Evolutionary conservation across 64 coral and sea anemone genomes (phyloP).

Genomic region (Trachythela sp.): DNA sequence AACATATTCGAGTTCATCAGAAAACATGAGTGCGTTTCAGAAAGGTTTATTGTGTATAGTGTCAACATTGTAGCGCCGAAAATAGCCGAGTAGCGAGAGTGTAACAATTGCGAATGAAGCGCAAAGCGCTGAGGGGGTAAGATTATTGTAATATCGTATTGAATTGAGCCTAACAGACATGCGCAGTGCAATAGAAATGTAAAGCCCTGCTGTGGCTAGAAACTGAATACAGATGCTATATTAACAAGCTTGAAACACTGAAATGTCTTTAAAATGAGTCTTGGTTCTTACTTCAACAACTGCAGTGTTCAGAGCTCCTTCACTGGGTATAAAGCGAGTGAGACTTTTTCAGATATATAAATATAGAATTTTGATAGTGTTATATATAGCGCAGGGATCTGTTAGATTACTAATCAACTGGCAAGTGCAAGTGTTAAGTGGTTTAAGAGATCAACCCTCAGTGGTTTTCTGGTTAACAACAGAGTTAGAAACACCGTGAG

Average conservation of each 20-base stretch:
- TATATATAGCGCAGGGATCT: neutral
- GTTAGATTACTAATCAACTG: neutral
- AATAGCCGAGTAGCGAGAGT: neutral
- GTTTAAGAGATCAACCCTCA: slow-evolving; percentile 18
- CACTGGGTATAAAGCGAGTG: neutral
- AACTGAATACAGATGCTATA: neutral
- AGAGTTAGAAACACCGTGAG: neutral
- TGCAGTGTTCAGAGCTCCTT: neutral
- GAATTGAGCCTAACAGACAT: neutral
- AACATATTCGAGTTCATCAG: neutral
- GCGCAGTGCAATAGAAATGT: neutral
- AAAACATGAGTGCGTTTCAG: neutral
- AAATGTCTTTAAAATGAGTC: neutral
- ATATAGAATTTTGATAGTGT: neutral
- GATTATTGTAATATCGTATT: slow-evolving; percentile 16
- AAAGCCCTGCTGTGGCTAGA: neutral
- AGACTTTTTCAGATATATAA: neutral
- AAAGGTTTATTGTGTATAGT: neutral
- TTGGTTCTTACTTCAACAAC: neutral
- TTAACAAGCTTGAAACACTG: neutral
- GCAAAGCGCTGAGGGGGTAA: slow-evolving; percentile 18
- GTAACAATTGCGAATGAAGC: neutral
- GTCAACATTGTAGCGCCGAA: slow-evolving; percentile 1
- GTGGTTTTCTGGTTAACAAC: slow-evolving; percentile 1
- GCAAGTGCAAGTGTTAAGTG: slow-evolving; percentile 7